A percentile compares a stretch with the other conserved stretches of the same genome.
phyloP scores from a whole-genome alignment of 2,888 invertebrate genomes.

The Coecobrya sp. region DNA sequence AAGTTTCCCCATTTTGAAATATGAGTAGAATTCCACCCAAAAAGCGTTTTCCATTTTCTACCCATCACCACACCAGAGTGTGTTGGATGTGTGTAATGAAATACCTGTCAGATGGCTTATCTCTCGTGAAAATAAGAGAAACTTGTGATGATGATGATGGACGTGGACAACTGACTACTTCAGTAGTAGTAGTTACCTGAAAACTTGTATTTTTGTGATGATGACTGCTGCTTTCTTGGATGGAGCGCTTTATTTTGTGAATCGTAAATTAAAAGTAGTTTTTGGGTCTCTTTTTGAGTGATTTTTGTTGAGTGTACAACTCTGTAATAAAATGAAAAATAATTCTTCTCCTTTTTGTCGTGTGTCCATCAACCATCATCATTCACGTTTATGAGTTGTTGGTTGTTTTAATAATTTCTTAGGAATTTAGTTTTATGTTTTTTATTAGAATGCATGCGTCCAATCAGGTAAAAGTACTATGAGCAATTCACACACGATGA shows the following conservation, averaged over 20 bases:
- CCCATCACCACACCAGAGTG: slow-evolving; percentile 7
- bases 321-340: not conserved
- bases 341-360: slow-evolving; percentile 45
- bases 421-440: not conserved
- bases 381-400: not conserved
- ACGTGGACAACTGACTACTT: slow-evolving; percentile 63
- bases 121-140: not conserved
- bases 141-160: slow-evolving; percentile 49
- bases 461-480: not conserved
- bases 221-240: not conserved
- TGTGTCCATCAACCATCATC: slow-evolving; percentile 59
- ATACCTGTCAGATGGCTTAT: slow-evolving; percentile 79
- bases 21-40: slow-evolving; percentile 55
- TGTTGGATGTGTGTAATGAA: slow-evolving; percentile 56
- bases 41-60: slow-evolving; percentile 59
- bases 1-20: slow-evolving; percentile 28
- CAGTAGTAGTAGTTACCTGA: slow-evolving; percentile 42
- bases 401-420: not conserved
- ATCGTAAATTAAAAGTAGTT: not conserved
- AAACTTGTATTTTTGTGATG: slow-evolving; percentile 27
- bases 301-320: slow-evolving; percentile 30
- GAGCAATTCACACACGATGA: slow-evolving; percentile 47
- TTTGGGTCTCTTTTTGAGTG: slow-evolving; percentile 7
- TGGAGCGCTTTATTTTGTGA: too few relatives aligned
- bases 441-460: not conserved